phyloP scores from a whole-genome alignment of 2,113 vertebrate species.

The Anser brachyrhynchus region DNA sequence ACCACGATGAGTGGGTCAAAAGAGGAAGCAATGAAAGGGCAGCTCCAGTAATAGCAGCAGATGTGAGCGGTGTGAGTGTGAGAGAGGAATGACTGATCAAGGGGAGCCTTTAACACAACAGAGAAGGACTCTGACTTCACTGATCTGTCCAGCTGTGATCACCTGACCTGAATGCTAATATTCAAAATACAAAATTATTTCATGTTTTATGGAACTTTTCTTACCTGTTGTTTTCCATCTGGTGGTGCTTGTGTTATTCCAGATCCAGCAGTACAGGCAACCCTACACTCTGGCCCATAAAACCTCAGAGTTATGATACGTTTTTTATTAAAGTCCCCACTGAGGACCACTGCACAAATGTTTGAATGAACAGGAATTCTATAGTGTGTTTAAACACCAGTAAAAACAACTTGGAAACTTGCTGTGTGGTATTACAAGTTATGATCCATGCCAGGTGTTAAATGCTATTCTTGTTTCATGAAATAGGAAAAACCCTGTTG shows the following conservation, averaged over 20 bases:
- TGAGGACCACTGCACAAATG: not conserved
- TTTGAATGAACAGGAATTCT: not conserved
- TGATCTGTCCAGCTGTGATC: not conserved
- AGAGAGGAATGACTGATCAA: not conserved
- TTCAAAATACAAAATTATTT: not conserved
- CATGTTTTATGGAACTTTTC: not conserved
- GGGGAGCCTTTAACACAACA: not conserved
- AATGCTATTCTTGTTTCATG: not conserved
- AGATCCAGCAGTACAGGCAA: not conserved
- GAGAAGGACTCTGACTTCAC: not conserved
- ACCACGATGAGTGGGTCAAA: not conserved
- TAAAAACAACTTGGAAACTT: not conserved
- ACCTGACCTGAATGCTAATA: not conserved
- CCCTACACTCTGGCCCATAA: fast-evolving
- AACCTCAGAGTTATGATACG: not conserved
- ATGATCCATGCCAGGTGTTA: not conserved
- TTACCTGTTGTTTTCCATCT: not conserved
- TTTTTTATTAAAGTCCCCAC: not conserved
- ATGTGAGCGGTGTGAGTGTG: not conserved
- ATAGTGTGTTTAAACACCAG: not conserved
- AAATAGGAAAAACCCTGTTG: not conserved
- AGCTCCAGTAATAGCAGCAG: not conserved
- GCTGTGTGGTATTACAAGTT: not conserved
- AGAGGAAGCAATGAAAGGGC: not conserved
- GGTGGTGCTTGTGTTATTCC: not conserved